Percentiles rank a stretch among this genome's conserved stretches.
Conservation (phyloP, 2,888 invertebrate species). For the Rotaria macrura region DNA sequence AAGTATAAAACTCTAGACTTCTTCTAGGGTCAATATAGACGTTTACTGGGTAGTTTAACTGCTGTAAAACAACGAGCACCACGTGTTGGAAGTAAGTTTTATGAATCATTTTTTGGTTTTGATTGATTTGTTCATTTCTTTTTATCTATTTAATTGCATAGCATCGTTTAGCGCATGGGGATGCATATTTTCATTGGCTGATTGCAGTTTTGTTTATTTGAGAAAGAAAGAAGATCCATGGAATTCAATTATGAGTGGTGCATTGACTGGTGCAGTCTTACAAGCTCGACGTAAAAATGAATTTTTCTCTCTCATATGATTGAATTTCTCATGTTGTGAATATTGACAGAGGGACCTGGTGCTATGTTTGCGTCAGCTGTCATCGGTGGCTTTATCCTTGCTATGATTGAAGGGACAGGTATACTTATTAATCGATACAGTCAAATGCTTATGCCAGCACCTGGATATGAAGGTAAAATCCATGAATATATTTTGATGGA, state of each 20-base stretch:
- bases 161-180: slow-evolving; percentile 85
- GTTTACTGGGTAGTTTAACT: slow-evolving; percentile 23
- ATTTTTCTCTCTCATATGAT: neutral
- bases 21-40: slow-evolving; percentile 20
- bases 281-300: slow-evolving; percentile 87
- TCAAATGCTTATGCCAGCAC: neutral
- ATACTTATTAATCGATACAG: slow-evolving; percentile 8
- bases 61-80: slow-evolving; percentile 32
- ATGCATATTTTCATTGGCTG: slow-evolving; percentile 89
- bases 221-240: slow-evolving; percentile 94
- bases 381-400: slow-evolving; percentile 83
- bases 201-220: slow-evolving; percentile 83
- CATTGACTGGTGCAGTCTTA: slow-evolving; percentile 85
- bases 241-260: slow-evolving; percentile 63
- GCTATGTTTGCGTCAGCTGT: slow-evolving; percentile 76
- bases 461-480: neutral
- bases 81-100: slow-evolving; percentile 21
- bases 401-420: slow-evolving; percentile 74
- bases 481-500: neutral
- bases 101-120: too few species aligned
- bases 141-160: too few species aligned
- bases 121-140: too few species aligned
- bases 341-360: slow-evolving; percentile 51
- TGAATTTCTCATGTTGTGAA: too few species aligned
- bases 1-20: neutral